A percentile compares a stretch with the other conserved stretches of the same genome.
phyloP scores from a whole-genome alignment of 2,113 vertebrate genomes.

The Ceratotherium simum region DNA sequence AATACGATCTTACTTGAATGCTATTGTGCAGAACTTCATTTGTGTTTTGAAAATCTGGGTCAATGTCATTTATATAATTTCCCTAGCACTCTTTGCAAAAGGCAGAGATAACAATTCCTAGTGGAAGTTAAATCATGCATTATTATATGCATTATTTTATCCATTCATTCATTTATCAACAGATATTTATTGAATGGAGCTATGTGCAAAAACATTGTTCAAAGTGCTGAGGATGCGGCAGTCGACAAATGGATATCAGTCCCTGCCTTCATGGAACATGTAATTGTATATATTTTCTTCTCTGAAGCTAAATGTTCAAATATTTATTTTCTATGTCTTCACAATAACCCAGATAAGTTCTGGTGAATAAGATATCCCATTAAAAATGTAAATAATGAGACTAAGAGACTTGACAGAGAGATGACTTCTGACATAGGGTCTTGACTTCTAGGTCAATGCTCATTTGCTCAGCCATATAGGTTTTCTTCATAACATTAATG shows the following conservation, averaged over 20 bases:
- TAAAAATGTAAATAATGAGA: neutral
- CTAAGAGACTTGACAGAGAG: neutral
- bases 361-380: neutral
- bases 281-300: neutral
- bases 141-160: neutral
- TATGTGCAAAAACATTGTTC: neutral
- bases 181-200: neutral
- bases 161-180: neutral
- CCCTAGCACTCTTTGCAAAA: neutral
- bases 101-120: neutral
- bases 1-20: neutral
- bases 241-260: neutral
- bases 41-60: neutral
- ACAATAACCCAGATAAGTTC: neutral
- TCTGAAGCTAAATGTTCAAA: neutral
- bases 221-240: neutral
- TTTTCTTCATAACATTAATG: neutral
- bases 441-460: neutral
- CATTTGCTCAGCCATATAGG: neutral
- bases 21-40: neutral
- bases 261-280: neutral
- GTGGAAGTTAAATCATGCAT: neutral
- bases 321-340: neutral
- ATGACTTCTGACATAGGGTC: neutral
- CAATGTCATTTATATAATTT: conserved; percentile 3